Evolutionary conservation across 2,888 invertebrate genomes (phyloP), one percentile per base, ranked within the genome.

Genomic region (Entomobrya multifasciata): DNA sequence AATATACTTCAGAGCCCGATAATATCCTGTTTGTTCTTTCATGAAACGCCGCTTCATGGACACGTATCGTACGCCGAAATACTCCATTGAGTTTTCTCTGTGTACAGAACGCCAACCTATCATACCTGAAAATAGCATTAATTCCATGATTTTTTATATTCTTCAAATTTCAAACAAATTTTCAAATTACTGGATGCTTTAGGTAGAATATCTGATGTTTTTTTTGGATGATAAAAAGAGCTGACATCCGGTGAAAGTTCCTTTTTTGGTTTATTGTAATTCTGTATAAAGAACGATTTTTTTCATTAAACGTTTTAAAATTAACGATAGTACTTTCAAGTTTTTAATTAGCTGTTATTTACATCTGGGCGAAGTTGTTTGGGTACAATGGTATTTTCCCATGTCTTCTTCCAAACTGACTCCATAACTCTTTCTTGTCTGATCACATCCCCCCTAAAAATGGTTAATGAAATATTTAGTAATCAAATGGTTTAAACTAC

Each of bases 1-100:
- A 15, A 86, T 49, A 82, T 88, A 88, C 25, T 88, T 89, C 22
- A 62, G 22, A 4, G 44, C 41, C 36, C 90, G 77, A 52, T 90
- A 90, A 22, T 82, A 55, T 1, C 90, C 90, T 57, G 87, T 87
- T 57, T 89, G 87, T 67, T 91, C 89, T 15, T 82, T 77, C 2
- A 78, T 80, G 60, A 91, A 90, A 4, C 87, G 74, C 36, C 88
- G 85, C 72, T 88, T 90, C 15, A 36, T 49, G 10, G 86, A 65
- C 44, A 44, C 11, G n/a, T 86, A 86, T 20, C 52, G 49, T 0
- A 74, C 52, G 2, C 57, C 62, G 41, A 86, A 86, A 13, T 36
- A 65, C 44, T 90, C 84, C 55, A 90, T 27, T 0, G 88, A 76
- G 67, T 90, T 88, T 15, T 49, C 30, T 13, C 15, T 11, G 22